Evolutionary conservation across 2,797 vertebrate genomes (phyloP).

Genomic region (Thunnus albacares): DNA sequence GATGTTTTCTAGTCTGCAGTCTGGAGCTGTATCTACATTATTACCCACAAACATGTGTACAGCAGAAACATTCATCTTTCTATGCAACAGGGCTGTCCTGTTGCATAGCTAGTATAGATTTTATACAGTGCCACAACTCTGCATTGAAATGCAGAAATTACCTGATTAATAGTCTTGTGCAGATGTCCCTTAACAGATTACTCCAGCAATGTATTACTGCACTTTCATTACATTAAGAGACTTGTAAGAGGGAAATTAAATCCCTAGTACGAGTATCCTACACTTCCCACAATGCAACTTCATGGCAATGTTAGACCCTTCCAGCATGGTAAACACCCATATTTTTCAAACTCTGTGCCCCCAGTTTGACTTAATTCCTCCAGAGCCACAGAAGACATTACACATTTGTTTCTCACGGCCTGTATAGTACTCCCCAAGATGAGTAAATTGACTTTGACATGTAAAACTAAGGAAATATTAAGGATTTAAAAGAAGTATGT

Average conservation of each 20-base stretch:
- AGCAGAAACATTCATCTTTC: not conserved
- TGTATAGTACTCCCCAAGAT: not conserved
- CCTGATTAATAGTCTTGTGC: too few species aligned
- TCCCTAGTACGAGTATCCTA: not conserved
- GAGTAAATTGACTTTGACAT: not conserved
- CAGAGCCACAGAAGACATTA: too few species aligned
- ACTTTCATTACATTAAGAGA: not conserved
- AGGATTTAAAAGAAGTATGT: not conserved
- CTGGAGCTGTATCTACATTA: slow-evolving; percentile 8
- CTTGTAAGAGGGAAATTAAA: not conserved
- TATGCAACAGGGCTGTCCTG: not conserved
- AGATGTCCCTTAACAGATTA: not conserved
- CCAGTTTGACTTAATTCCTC: not conserved
- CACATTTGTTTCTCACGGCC: not conserved
- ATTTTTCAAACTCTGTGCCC: not conserved
- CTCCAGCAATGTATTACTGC: not conserved
- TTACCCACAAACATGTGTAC: not conserved
- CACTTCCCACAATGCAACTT: not conserved
- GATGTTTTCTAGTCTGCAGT: slow-evolving; percentile 23
- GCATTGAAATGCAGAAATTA: not conserved
- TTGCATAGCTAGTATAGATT: not conserved
- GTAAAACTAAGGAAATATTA: not conserved
- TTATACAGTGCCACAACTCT: not conserved
- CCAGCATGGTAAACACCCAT: not conserved
- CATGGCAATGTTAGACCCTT: not conserved